Base-by-base conservation (phyloP, 1,140 invertebrate genomes). In the Euglossa dilemma region DNA sequence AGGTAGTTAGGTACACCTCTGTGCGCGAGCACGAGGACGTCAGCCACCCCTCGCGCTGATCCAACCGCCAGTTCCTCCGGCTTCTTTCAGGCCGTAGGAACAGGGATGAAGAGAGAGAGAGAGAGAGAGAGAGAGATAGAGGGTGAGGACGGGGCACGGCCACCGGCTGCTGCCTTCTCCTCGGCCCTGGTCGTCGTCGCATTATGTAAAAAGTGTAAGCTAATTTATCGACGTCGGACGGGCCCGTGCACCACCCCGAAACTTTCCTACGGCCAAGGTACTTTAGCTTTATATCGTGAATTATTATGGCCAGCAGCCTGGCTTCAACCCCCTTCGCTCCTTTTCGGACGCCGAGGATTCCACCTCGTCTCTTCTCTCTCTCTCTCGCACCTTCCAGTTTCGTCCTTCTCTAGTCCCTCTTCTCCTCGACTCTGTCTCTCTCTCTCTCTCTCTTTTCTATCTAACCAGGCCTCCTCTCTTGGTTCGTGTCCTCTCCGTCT, bases 221-320 rank as follows among this genome's bases (percentile, higher is more conserved):
- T 89, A 91, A 91, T 91, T 91, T 91, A 91, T 91, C 86, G 90
- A 85, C 84, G 82, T 87, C 80, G 84, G 82, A 73, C 80, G 83
- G 36, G 23, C 50, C n/a, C 61, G 77, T 52, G 69, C 76, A 64
- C 70, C 75, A 73, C 72, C 64, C 74, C 87, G 83, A 88, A 88
- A 88, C 86, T 88, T 87, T 88, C 73, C 83, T 87, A 43, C 79
- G 72, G 86, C 79, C 87, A 88, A 91, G 90, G 91, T 91, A 93
- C 91, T 93, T 93, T 92, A 88, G 90, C 89, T 91, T 91, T 92
- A 91, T 93, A 91, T 93, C 91, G 92, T 93, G 92, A 94, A 93
- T 94, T 93, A 94, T 93, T 92, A 91, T 90, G 80, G 87, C 89
- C 87, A 77, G 72, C 87, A 77, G 72, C 23, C 77, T 52, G 85